Percentiles rank a stretch among this genome's conserved stretches.
phyloP scores from a whole-genome alignment of 2,888 invertebrate species.

The Hydroisotoma schaefferi region DNA sequence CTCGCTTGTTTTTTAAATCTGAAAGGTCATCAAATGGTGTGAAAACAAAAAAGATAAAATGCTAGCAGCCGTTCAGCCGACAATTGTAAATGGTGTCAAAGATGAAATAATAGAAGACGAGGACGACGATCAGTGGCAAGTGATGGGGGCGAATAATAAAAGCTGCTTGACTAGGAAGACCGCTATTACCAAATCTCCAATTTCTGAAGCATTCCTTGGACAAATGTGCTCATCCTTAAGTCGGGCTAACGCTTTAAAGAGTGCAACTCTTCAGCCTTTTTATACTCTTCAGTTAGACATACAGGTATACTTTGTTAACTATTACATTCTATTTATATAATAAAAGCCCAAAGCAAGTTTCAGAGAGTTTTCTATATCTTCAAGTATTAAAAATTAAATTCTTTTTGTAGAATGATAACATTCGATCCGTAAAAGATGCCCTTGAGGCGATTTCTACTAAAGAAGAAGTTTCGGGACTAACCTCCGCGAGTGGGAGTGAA shows the following conservation, averaged over 20 bases:
- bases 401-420: conserved; percentile 52
- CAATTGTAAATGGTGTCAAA: conserved; percentile 40
- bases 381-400: conserved; percentile 2
- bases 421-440: conserved; percentile 72
- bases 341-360: neutral
- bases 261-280: conserved; percentile 92
- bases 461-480: conserved; percentile 82
- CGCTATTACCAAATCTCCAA: conserved; percentile 75
- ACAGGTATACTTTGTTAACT: conserved; percentile 61
- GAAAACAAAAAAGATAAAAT: conserved; percentile 35
- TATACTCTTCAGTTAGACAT: conserved; percentile 93
- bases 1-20: too few species aligned
- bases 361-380: neutral
- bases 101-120: conserved; percentile 38
- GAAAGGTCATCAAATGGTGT: conserved; percentile 43
- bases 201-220: conserved; percentile 91
- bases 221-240: conserved; percentile 75
- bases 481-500: conserved; percentile 74
- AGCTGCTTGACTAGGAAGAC: conserved; percentile 83
- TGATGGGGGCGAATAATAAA: conserved; percentile 80
- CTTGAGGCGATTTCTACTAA: conserved; percentile 79
- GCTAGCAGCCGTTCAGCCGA: neutral
- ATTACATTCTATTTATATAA: neutral
- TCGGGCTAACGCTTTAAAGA: conserved; percentile 69
- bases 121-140: conserved; percentile 49